These are phyloP conservation scores for Oopsacas minuta DNA, from an alignment of 37 sponge, comb jelly and placozoan genomes.

Conservation along the genomic window DNA sequence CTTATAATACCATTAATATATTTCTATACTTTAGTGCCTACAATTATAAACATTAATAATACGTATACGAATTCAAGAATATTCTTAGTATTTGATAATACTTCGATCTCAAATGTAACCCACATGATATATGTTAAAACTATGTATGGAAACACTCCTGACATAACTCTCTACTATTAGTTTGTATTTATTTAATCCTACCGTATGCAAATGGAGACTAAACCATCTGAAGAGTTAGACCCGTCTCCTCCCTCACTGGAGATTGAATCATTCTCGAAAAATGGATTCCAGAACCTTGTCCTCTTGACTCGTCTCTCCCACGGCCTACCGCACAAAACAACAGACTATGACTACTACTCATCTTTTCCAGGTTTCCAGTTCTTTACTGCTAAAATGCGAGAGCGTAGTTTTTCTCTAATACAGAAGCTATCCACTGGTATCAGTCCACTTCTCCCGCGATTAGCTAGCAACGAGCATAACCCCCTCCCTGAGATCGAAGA, in stretches of 20 bases:
- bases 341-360: slow-evolving; percentile 73
- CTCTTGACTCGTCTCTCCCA: slow-evolving; percentile 20
- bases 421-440: background rate
- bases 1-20: too few relatives aligned
- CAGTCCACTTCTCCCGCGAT: background rate
- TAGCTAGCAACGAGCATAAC: background rate
- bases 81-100: too few relatives aligned
- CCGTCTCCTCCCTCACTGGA: background rate
- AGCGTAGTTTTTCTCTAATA: slow-evolving; percentile 28
- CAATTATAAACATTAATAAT: too few relatives aligned
- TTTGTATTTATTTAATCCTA: too few relatives aligned
- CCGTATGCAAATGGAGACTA: background rate
- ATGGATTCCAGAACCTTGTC: background rate
- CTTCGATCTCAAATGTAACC: too few relatives aligned
- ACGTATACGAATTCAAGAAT: too few relatives aligned
- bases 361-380: slow-evolving; percentile 44
- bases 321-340: slow-evolving; percentile 50
- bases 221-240: background rate
- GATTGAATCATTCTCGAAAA: background rate
- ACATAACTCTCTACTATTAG: too few relatives aligned
- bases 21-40: too few relatives aligned
- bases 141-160: too few relatives aligned
- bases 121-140: too few relatives aligned
- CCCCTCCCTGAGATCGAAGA: slow-evolving; percentile 50
- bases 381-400: slow-evolving; percentile 39